Evolutionary conservation across 2,113 vertebrate genomes (phyloP).

Genomic region (Craseonycteris thonglongyai): DNA sequence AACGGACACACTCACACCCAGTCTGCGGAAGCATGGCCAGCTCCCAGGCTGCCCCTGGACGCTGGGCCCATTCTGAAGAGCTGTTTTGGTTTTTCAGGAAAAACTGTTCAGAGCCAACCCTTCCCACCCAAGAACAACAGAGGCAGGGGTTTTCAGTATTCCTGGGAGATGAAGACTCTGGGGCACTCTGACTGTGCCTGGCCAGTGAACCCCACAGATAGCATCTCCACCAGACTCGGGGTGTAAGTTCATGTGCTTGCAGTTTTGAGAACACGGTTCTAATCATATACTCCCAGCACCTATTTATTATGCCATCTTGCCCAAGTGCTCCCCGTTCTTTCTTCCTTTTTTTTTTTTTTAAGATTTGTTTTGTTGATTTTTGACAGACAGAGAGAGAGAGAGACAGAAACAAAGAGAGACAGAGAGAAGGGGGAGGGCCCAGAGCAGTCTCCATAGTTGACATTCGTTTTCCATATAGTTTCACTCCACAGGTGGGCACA

Average conservation of each 20-base stretch:
- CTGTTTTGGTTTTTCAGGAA: conserved; percentile 68
- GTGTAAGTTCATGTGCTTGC: not conserved
- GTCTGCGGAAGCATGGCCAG: not conserved
- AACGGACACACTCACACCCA: not conserved
- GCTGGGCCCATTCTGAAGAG: not conserved
- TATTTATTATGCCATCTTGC: not conserved
- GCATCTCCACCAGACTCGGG: not conserved
- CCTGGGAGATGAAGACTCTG: not conserved
- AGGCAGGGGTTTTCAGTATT: not conserved
- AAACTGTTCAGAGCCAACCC: conserved; percentile 45
- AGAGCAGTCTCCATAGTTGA: too few species aligned
- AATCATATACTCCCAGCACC: not conserved
- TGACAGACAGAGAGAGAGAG: too few species aligned
- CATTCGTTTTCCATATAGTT: too few species aligned
- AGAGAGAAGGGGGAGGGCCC: too few species aligned
- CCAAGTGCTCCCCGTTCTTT: not conserved
- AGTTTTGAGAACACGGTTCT: not conserved
- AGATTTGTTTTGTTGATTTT: too few species aligned
- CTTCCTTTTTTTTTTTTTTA: too few species aligned
- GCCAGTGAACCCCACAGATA: not conserved
- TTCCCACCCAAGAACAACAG: conserved; percentile 57
- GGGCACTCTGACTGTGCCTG: not conserved
- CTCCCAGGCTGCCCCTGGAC: conserved; percentile 24
- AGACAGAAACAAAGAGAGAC: too few species aligned
- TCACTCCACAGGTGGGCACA: too few species aligned